Conservation (phyloP, 2,797 vertebrate genomes). For the Merluccius polli region DNA sequence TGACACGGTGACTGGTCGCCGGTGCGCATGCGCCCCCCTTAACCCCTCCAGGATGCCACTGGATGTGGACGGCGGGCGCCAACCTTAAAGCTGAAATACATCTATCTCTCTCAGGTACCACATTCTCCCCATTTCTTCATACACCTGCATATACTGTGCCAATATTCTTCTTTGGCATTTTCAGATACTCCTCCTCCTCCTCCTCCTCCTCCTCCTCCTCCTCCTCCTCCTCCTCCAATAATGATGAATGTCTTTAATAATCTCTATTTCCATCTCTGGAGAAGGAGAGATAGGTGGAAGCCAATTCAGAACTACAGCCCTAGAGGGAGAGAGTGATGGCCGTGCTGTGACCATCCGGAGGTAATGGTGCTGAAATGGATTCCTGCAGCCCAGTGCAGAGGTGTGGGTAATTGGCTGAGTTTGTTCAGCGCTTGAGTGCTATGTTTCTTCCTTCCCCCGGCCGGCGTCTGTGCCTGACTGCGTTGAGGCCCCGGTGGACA, state of each 20-base stretch:
- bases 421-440: conserved; percentile 50
- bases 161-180: conserved; percentile 47
- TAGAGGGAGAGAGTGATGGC: conserved; percentile 62
- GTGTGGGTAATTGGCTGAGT: conserved; percentile 67
- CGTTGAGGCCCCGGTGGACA: conserved; percentile 31
- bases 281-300: conserved; percentile 57
- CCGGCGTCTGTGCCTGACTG: conserved; percentile 27
- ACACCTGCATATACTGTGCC: conserved; percentile 9
- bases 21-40: conserved; percentile 12
- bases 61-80: not conserved
- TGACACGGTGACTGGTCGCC: conserved; percentile 39
- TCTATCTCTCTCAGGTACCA: conserved; percentile 2
- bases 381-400: conserved; percentile 59
- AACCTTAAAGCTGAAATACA: not conserved
- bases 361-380: conserved; percentile 66
- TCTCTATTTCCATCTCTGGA: conserved; percentile 67
- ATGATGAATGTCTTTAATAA: conserved; percentile 74
- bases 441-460: conserved; percentile 31
- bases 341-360: conserved; percentile 47
- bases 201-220: conserved; percentile 36
- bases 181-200: conserved; percentile 46
- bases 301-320: conserved; percentile 68
- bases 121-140: conserved; percentile 16
- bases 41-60: not conserved
- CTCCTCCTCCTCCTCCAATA: conserved; percentile 39